Evolutionary conservation across 2,888 invertebrate genomes (phyloP).

Genomic region (Sesia apiformis): DNA sequence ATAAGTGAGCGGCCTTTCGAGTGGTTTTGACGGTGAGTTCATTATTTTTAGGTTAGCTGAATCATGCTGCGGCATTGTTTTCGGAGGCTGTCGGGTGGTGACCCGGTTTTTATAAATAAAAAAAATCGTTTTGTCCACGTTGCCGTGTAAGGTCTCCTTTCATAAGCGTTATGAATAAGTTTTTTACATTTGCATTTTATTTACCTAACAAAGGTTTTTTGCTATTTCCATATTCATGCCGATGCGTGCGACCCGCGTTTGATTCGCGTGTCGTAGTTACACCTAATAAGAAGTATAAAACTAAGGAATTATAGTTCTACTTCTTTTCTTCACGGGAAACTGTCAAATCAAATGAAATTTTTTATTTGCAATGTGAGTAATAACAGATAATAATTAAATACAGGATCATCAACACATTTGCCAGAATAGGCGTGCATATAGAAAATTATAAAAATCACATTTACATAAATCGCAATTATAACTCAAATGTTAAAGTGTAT

Average conservation of each 20-base stretch:
- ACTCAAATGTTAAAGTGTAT: too few species aligned
- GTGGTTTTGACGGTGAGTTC: constrained; percentile 41
- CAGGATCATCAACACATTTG: too few species aligned
- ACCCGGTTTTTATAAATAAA: constrained; percentile 27
- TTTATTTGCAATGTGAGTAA: too few species aligned
- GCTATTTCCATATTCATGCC: constrained; percentile 20
- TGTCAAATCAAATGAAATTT: too few species aligned
- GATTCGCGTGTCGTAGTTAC: too few species aligned
- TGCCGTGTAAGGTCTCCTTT: constrained; percentile 1
- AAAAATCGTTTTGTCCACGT: constrained; percentile 10
- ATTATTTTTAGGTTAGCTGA: neutral
- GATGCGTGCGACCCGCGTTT: neutral
- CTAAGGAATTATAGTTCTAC: too few species aligned
- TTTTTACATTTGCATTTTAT: constrained; percentile 15
- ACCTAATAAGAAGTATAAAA: too few species aligned
- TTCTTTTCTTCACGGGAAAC: too few species aligned
- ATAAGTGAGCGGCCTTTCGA: constrained; percentile 23
- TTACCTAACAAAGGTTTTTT: constrained; percentile 18
- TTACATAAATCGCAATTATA: too few species aligned
- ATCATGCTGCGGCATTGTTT: constrained; percentile 7
- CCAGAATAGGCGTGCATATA: too few species aligned
- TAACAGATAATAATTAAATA: too few species aligned
- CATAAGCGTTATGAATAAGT: neutral
- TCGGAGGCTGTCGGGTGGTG: constrained; percentile 14
- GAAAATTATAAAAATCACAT: too few species aligned